Base-by-base conservation (phyloP, 2,888 invertebrate species). In the Dynastes tityus region DNA sequence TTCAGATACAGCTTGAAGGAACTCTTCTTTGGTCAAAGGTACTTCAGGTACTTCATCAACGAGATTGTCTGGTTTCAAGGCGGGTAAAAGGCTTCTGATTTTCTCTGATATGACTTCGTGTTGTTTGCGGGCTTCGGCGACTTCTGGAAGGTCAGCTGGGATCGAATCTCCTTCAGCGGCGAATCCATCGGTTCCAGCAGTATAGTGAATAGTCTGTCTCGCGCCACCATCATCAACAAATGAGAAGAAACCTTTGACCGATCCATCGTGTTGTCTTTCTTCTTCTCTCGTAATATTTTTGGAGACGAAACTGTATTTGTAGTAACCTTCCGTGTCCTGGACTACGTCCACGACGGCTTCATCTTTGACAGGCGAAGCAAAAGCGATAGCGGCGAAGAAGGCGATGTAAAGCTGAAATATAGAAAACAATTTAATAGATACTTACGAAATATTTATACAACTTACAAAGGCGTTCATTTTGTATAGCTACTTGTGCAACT, bases 131-230 rank as follows among this genome's bases (percentile, higher is more conserved):
- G 79, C 79, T 53, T 68, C 61, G 27, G 58, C 61, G 11, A 79
- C 79, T 76, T 79, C 79, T 4, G 76, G 76, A 37, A 76, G 63
- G n/a, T 79, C 79, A 22, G 22, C 40, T 2, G 78, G 78, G 32
- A 78, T 53, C 16, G n/a, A 22, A 13, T 37, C 40, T 61, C 77
- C 79, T 45, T 45, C 51, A 3, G 77, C 68, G 8, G 51, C n/a
- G 73, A 78, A 80, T 16, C 78, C 80, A 5, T 76, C 51, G 4
- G 22, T 13, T 9, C 80, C 80, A 27, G 78, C 37, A 1, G 76
- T 53, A 61, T 80, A 80, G 11, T 74, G 64, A 37, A 80, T 71
- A 51, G 76, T 78, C 37, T 80, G 80, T 16, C 53, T 61, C 5
- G n/a, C 58, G 13, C 78, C 80, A 32, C 32, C 8, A 32, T 61